Evolutionary conservation across 1,140 invertebrate genomes (phyloP).

Genomic region (Heliconius congener): DNA sequence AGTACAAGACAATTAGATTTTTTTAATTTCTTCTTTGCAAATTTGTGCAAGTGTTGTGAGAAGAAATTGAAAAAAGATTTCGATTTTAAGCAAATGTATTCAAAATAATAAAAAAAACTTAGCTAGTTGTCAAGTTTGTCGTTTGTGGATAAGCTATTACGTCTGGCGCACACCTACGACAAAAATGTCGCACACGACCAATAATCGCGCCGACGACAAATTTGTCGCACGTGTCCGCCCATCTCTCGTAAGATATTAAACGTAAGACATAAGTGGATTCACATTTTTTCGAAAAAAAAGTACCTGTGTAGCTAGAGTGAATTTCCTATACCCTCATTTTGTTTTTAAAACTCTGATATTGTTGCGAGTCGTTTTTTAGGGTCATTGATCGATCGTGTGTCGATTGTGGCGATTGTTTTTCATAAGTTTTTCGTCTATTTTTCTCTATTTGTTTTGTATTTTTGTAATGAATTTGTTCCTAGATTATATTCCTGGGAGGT

Average conservation of each 20-base stretch:
- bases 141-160: constrained; percentile 53
- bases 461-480: constrained; percentile 49
- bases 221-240: constrained; percentile 47
- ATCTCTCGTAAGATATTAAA: constrained; percentile 61
- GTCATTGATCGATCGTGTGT: constrained; percentile 32
- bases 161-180: constrained; percentile 36
- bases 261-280: constrained; percentile 74
- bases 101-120: constrained; percentile 49
- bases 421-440: neutral
- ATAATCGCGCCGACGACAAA: constrained; percentile 12
- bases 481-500: constrained; percentile 50
- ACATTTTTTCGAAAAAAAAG: constrained; percentile 57
- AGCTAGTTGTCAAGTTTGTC: constrained; percentile 70
- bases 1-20: constrained; percentile 51
- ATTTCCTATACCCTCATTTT: constrained; percentile 59
- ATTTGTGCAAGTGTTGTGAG: neutral
- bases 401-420: constrained; percentile 25
- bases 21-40: constrained; percentile 34
- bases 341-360: constrained; percentile 62
- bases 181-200: constrained; percentile 30
- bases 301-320: constrained; percentile 79
- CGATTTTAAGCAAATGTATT: constrained; percentile 72
- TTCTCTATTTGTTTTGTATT: neutral
- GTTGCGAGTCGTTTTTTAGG: constrained; percentile 49
- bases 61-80: constrained; percentile 40